Evolutionary conservation across 2,888 invertebrate species (phyloP), one percentile per base, ranked within the genome.

Genomic region (Apotomis capreana): DNA sequence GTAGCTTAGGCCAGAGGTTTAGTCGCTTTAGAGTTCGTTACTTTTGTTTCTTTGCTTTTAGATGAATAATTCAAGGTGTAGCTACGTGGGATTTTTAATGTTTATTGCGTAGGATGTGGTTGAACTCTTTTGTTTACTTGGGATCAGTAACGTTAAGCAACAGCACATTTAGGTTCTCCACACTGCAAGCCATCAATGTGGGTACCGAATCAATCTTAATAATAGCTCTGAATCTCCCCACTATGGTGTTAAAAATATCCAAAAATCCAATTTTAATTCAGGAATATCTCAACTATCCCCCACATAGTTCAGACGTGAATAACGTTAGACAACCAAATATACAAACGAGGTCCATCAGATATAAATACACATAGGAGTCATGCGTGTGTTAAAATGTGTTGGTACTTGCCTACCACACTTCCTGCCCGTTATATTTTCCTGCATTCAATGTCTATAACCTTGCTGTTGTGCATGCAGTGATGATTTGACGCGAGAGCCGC

Each of bases 401-500:
- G 57, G 44, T 71, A 37, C 58, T 36, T 61, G 60, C 51, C 60
- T 58, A 51, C 57, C 57, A 37, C 57, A 68, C 62, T 71, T 71
- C 68, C 68, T 63, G 63, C 44, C 46, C 52, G 57, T 44, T 51
- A 44, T 71, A 40, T 68, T 72, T 72, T 54, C 63, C 58, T 68
- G 68, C 63, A 63, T 63, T 58, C 57, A 63, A 37, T 46, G 58
- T 59, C 62, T 75, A 71, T 77, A 79, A 76, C 76, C 77, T 73
- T 78, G 74, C 73, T 64, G 76, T 76, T 78, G 79, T 80, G 80
- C 78, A 79, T 78, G 70, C 73, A 80, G 80, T 78, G 77, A 77
- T 79, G 79, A 80, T 83, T 84, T 80, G 80, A 77, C 75, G 79
- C 78, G 80, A 80, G 81, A 79, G 81, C 84, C 82, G 83, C 89